Evolutionary conservation across 2,113 vertebrate species (phyloP).

Genomic region (Panthera leo): DNA sequence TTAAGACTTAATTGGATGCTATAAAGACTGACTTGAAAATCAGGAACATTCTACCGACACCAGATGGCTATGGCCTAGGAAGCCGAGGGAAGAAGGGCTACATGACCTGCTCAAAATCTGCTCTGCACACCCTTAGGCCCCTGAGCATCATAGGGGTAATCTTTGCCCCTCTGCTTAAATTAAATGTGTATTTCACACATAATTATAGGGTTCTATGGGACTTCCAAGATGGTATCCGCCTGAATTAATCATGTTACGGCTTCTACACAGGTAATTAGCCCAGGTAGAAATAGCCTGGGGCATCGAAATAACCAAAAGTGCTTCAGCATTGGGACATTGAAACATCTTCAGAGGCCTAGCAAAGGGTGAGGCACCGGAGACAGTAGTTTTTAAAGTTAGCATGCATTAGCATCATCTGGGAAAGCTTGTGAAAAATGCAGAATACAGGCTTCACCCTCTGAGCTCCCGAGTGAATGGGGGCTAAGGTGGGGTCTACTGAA

Average conservation of each 20-base stretch:
- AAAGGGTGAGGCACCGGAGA: not conserved
- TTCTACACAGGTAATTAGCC: slow-evolving; percentile 75
- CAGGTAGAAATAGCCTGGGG: slow-evolving; percentile 66
- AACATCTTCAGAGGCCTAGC: slow-evolving; percentile 15
- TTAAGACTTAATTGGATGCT: slow-evolving; percentile 31
- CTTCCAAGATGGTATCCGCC: slow-evolving; percentile 76
- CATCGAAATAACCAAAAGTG: slow-evolving; percentile 63
- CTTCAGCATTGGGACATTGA: not conserved
- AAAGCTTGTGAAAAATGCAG: not conserved
- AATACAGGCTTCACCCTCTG: not conserved
- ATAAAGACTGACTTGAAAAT: slow-evolving; percentile 41
- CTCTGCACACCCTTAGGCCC: slow-evolving; percentile 51
- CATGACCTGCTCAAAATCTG: slow-evolving; percentile 38
- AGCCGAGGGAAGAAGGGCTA: not conserved
- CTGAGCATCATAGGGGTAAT: slow-evolving; percentile 50
- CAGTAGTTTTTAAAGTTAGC: not conserved
- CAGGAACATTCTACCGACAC: not conserved
- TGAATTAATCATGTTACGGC: slow-evolving; percentile 74
- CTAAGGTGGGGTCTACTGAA: not conserved
- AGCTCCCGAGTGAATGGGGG: not conserved
- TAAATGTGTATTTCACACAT: slow-evolving; percentile 77
- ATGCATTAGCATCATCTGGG: not conserved
- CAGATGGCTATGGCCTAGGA: not conserved
- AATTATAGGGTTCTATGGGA: slow-evolving; percentile 75
- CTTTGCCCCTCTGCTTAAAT: slow-evolving; percentile 70